Percentiles rank a stretch among this genome's conserved stretches.
phyloP scores from a whole-genome alignment of 2,797 vertebrate species.

The Chelon labrosus region DNA sequence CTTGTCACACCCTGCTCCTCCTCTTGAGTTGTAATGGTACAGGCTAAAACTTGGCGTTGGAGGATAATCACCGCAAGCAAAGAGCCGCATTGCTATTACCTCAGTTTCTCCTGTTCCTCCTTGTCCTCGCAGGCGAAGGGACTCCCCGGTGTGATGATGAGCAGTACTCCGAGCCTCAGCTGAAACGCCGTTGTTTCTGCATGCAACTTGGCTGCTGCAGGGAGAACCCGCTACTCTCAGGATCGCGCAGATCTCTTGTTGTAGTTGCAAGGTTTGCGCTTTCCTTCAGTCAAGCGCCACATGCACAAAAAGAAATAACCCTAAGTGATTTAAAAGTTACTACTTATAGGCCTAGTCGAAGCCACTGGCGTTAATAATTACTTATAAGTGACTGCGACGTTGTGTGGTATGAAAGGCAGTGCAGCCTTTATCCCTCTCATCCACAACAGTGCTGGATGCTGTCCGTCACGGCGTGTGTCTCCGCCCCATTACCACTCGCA shows the following conservation, averaged over 20 bases:
- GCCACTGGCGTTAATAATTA: conserved; percentile 6
- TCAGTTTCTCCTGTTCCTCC: conserved; percentile 60
- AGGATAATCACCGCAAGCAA: conserved; percentile 39
- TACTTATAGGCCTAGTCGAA: not conserved
- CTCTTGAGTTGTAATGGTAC: conserved; percentile 46
- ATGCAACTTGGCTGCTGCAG: conserved; percentile 63
- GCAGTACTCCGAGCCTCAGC: conserved; percentile 63
- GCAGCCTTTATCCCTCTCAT: conserved; percentile 67
- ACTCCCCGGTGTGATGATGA: conserved; percentile 30
- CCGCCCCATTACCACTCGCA: conserved; percentile 68
- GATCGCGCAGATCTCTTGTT: conserved; percentile 27
- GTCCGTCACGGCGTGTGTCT: conserved; percentile 64
- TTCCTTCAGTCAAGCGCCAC: conserved; percentile 17
- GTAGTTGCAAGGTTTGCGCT: conserved; percentile 22
- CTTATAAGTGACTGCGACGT: conserved; percentile 33
- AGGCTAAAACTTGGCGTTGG: conserved; percentile 67
- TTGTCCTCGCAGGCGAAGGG: conserved; percentile 27
- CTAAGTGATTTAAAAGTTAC: conserved; percentile 50
- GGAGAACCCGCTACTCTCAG: conserved; percentile 41
- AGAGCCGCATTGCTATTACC: conserved; percentile 52
- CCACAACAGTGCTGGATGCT: conserved; percentile 64
- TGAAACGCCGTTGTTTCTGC: conserved; percentile 28
- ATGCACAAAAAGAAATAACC: not conserved
- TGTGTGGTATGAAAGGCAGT: conserved; percentile 41
- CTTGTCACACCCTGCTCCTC: conserved; percentile 38